Evolutionary conservation across 2,113 vertebrate genomes (phyloP).

Genomic region (Triplophysa dalaica): DNA sequence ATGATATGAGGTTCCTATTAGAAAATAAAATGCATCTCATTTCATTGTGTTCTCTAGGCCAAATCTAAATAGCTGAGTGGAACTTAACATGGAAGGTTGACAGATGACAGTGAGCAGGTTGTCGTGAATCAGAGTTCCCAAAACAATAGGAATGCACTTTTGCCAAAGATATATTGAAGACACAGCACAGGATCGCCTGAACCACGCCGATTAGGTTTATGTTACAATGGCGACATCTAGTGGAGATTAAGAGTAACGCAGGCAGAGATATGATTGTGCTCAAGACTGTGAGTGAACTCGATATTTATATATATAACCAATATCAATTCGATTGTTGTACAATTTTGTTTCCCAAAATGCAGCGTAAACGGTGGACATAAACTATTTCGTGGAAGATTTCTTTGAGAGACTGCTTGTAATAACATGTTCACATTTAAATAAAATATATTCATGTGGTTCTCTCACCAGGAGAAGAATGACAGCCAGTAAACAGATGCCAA

Average conservation of each 20-base stretch:
- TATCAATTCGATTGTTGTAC: no score
- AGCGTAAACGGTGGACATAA: background rate
- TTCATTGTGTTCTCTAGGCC: no score
- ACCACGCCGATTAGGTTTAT: background rate
- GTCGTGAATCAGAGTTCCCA: background rate
- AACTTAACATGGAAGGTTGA: no score
- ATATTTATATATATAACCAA: background rate
- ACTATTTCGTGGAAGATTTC: background rate
- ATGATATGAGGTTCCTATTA: no score
- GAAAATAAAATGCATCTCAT: no score
- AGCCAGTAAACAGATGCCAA: background rate
- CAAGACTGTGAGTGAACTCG: no score
- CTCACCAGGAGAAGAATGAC: background rate
- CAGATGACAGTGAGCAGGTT: no score
- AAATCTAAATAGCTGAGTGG: no score
- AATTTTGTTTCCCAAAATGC: no score
- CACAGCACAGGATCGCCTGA: no score
- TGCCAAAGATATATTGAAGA: background rate
- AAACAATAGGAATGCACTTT: background rate
- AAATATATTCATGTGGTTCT: background rate
- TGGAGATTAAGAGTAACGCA: constrained; percentile 12
- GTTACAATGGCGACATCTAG: constrained; percentile 43
- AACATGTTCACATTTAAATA: background rate
- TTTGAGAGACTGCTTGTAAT: background rate
- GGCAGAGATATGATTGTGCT: background rate